Conservation (phyloP, 2,113 vertebrate genomes). For the Nibea albiflora region DNA sequence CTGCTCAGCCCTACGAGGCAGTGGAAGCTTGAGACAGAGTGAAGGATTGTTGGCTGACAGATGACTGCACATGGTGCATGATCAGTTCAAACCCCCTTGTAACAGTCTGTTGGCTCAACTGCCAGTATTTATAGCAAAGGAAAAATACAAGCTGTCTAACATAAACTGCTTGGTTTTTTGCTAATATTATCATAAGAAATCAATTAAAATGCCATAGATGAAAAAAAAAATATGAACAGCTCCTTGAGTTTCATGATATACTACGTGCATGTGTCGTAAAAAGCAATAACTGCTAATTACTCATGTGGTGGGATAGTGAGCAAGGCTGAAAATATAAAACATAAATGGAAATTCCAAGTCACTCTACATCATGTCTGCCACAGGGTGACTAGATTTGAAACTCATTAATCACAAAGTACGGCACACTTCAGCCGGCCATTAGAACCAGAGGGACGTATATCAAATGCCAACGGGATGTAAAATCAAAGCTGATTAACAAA, state of each 20-base stretch:
- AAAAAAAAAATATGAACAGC: background rate
- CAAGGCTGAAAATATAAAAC: conserved; percentile 32
- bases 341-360: conserved; percentile 44
- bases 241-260: conserved; percentile 10
- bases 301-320: conserved; percentile 17
- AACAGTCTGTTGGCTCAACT: conserved; percentile 33
- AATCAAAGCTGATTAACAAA: background rate
- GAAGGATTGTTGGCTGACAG: conserved; percentile 54
- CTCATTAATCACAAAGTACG: conserved; percentile 29
- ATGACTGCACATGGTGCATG: conserved; percentile 27
- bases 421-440: background rate
- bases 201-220: conserved; percentile 26
- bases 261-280: conserved; percentile 21
- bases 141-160: conserved; percentile 33
- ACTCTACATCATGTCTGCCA: conserved; percentile 47
- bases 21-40: conserved; percentile 35
- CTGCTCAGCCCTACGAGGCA: conserved; percentile 40
- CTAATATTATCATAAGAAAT: conserved; percentile 29
- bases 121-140: conserved; percentile 20
- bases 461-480: conserved; percentile 10
- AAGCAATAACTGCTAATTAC: conserved; percentile 8
- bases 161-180: conserved; percentile 16
- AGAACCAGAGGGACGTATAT: conserved; percentile 7
- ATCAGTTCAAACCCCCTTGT: conserved; percentile 23
- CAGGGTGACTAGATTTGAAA: conserved; percentile 39